A percentile compares a stretch with the other conserved stretches of the same genome.
These are phyloP conservation scores for Drymonia ruficornis DNA, from an alignment of 2,888 invertebrate genomes.

Conservation along the genomic window DNA sequence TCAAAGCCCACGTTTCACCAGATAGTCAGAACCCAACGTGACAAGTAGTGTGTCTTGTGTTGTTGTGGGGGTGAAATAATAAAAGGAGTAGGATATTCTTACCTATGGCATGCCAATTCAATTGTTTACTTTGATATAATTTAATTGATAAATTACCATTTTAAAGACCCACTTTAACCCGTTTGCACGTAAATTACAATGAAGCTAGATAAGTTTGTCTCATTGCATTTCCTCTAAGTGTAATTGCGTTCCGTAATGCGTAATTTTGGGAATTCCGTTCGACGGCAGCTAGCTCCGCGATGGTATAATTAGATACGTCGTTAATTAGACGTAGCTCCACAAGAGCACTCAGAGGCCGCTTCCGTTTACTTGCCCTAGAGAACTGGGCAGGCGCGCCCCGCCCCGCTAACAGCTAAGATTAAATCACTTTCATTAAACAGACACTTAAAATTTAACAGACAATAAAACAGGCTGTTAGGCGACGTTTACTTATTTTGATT, in stretches of 20 bases:
- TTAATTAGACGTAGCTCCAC: constrained; percentile 75
- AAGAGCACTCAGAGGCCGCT: constrained; percentile 70
- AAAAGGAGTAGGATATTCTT: too few species aligned
- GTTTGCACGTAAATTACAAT: constrained; percentile 49
- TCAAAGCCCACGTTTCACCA: too few species aligned
- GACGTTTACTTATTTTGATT: constrained; percentile 18
- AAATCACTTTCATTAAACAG: constrained; percentile 41
- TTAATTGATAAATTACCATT: too few species aligned
- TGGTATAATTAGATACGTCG: constrained; percentile 81
- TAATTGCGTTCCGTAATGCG: constrained; percentile 76
- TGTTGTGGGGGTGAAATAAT: too few species aligned
- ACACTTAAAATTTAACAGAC: constrained; percentile 27
- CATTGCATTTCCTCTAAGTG: constrained; percentile 64
- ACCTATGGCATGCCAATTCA: too few species aligned
- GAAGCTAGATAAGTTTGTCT: constrained; percentile 47
- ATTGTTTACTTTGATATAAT: too few species aligned
- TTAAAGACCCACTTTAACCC: constrained; percentile 5
- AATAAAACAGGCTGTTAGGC: constrained; percentile 21
- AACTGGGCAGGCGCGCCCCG: constrained; percentile 44
- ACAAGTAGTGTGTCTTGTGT: too few species aligned
- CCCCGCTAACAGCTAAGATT: constrained; percentile 43
- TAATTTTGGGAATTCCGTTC: constrained; percentile 76
- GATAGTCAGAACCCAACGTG: too few species aligned
- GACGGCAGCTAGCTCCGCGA: constrained; percentile 56
- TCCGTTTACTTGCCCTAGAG: constrained; percentile 63